A percentile compares a stretch with the other conserved stretches of the same genome.
Evolutionary conservation across 1,140 invertebrate species (phyloP).

Genomic region (Drosophila asahinai): DNA sequence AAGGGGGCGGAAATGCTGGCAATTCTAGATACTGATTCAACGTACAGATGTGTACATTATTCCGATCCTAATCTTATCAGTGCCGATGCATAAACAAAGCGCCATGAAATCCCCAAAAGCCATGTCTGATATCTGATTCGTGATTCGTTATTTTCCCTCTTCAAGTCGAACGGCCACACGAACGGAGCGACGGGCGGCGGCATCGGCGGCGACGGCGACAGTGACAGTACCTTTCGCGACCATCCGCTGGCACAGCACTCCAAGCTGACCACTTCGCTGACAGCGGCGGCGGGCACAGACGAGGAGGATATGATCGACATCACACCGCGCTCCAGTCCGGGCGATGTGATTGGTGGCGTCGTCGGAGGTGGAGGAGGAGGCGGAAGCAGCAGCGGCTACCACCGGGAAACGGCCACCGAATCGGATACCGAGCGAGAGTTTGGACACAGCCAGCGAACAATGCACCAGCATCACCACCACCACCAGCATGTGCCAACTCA

Average conservation of each 20-base stretch:
- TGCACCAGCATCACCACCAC: conserved; percentile 67
- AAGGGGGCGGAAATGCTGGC: conserved; percentile 61
- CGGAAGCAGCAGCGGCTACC: conserved; percentile 56
- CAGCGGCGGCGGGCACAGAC: conserved; percentile 79
- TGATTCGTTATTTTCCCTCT: conserved; percentile 5
- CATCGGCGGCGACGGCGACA: conserved; percentile 38
- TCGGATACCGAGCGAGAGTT: conserved; percentile 79
- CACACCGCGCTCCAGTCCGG: conserved; percentile 85
- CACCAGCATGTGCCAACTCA: conserved; percentile 84
- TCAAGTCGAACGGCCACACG: conserved; percentile 80
- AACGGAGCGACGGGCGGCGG: conserved; percentile 25
- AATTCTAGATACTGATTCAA: conserved; percentile 16
- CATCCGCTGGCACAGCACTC: conserved; percentile 72
- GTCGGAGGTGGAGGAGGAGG: conserved; percentile 23
- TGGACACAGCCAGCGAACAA: conserved; percentile 59
- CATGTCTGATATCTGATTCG: neutral
- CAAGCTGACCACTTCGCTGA: conserved; percentile 69
- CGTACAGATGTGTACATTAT: conserved; percentile 11
- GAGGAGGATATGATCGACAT: conserved; percentile 90
- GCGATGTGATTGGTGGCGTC: conserved; percentile 57
- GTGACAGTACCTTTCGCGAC: conserved; percentile 55
- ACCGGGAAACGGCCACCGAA: conserved; percentile 69
- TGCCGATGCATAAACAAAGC: conserved; percentile 58
- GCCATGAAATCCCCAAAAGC: conserved; percentile 14
- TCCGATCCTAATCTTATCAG: conserved; percentile 61